Evolutionary conservation across 2,113 vertebrate species (phyloP), one percentile per base, ranked within the genome.

Genomic region (Gopherus flavomarginatus): DNA sequence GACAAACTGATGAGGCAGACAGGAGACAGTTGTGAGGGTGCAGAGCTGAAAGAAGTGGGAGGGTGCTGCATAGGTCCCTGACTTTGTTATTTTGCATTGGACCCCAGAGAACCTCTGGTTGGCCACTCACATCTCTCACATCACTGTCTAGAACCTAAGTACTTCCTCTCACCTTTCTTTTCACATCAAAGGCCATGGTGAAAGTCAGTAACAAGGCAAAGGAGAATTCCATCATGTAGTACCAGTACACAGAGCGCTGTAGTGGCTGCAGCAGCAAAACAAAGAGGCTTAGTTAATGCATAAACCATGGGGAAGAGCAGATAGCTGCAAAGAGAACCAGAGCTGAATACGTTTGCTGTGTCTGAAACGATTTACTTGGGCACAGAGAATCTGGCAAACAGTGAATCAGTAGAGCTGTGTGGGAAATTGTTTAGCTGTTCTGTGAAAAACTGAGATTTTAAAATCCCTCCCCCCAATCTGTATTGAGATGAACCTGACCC

Each of bases 141-240:
- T 57, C 56, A 31, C 27, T n/a, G 35, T n/a, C 53, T 81, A 27
- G 31, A 35, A 12, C 1, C 17, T 24, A 49, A 16, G 11, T 9
- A 72, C 11, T 44, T 4, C 65, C 44, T 92, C 98, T 98, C 95
- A 99, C 99, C 98, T 99, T 99, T 86, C 99, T 97, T 90, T 98
- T 99, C 94, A 98, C 93, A 56, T 99, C 99, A 91, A 98, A 98
- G 54, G 98, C 98, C 86, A 99, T 94, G 5, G 97, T 98, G 38
- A 99, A 95, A 6, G 99, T 97, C 95, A 99, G 97, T 0, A 99
- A 99, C 94, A 98, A 59, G 97, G 99, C 99, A 98, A 99, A 99
- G 57, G 98, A 92, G 97, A 99, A 88, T 92, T 99, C 99, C 90
- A 98, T n/a, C 56, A 98, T 96, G 96, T 99, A 99, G 97, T 99